These are phyloP conservation scores for Hybognathus amarus DNA, from an alignment of 2,797 vertebrate species.

Conservation along the genomic window DNA sequence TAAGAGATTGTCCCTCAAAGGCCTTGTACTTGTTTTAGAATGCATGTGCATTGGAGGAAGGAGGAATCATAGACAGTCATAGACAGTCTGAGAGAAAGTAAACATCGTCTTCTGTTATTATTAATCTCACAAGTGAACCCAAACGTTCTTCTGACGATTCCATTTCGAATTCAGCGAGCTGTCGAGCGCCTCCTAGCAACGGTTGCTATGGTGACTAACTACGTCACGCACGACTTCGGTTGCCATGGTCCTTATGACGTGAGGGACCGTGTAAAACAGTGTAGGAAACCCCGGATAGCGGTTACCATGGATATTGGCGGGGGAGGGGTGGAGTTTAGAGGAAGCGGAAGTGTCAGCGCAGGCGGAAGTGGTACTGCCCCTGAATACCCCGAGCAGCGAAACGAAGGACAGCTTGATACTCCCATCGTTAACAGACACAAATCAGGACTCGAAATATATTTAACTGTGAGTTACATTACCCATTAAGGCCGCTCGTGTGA, in stretches of 20 bases:
- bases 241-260: slow-evolving; percentile 81
- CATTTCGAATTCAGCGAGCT: slow-evolving; percentile 40
- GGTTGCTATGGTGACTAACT: slow-evolving; percentile 74
- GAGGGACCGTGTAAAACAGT: slow-evolving; percentile 76
- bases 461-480: slow-evolving; percentile 76
- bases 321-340: slow-evolving; percentile 79
- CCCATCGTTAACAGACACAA: slow-evolving; percentile 76
- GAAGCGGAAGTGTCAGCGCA: slow-evolving; percentile 88
- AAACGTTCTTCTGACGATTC: background rate
- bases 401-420: slow-evolving; percentile 81
- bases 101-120: background rate
- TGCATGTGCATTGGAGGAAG: too few species aligned
- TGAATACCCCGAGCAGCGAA: slow-evolving; percentile 82
- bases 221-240: slow-evolving; percentile 78
- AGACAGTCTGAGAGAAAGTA: background rate
- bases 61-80: background rate
- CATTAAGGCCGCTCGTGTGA: slow-evolving; percentile 42
- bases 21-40: background rate
- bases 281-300: slow-evolving; percentile 75
- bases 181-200: slow-evolving; percentile 73
- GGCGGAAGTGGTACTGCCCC: slow-evolving; percentile 89
- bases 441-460: slow-evolving; percentile 74
- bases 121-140: background rate
- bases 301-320: slow-evolving; percentile 77
- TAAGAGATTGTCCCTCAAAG: background rate